phyloP scores from a whole-genome alignment of 2,888 invertebrate genomes.

The Hydropsyche betteni region DNA sequence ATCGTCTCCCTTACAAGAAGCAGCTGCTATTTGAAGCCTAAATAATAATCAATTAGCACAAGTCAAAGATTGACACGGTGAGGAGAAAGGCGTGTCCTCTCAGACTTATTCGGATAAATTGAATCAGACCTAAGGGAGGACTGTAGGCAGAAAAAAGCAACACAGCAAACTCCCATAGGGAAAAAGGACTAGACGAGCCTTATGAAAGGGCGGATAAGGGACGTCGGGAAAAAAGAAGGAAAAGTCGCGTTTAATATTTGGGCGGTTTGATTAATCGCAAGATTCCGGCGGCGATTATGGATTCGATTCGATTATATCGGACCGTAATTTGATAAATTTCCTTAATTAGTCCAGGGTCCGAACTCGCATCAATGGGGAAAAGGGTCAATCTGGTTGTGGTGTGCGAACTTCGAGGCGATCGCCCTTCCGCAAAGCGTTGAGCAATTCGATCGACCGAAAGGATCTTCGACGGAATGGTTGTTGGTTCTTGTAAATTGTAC shows the following conservation, averaged over 20 bases:
- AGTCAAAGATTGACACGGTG: slow-evolving; percentile 51
- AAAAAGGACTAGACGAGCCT: neutral
- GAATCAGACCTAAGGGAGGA: slow-evolving; percentile 37
- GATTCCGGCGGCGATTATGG: neutral
- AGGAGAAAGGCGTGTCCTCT: slow-evolving; percentile 43
- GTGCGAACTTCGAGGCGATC: neutral
- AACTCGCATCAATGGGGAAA: neutral
- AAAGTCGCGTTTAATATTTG: neutral
- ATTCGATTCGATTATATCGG: slow-evolving; percentile 16
- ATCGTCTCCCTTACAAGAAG: slow-evolving; percentile 27
- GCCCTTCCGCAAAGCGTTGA: neutral
- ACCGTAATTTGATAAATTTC: slow-evolving; percentile 9
- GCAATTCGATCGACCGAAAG: too few relatives aligned
- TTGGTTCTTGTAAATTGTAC: too few relatives aligned
- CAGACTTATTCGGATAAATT: slow-evolving; percentile 48
- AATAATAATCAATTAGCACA: slow-evolving; percentile 51
- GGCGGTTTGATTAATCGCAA: slow-evolving; percentile 9
- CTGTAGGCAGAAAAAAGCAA: slow-evolving; percentile 17
- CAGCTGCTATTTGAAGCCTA: slow-evolving; percentile 49
- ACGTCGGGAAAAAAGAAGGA: neutral
- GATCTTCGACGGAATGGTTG: too few relatives aligned
- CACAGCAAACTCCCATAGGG: neutral
- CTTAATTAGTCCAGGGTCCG: neutral
- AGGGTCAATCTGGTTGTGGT: slow-evolving; percentile 6
- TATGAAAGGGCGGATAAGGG: neutral